phyloP scores from a whole-genome alignment of 23 tunicate species.

The Halocynthia roretzi region DNA sequence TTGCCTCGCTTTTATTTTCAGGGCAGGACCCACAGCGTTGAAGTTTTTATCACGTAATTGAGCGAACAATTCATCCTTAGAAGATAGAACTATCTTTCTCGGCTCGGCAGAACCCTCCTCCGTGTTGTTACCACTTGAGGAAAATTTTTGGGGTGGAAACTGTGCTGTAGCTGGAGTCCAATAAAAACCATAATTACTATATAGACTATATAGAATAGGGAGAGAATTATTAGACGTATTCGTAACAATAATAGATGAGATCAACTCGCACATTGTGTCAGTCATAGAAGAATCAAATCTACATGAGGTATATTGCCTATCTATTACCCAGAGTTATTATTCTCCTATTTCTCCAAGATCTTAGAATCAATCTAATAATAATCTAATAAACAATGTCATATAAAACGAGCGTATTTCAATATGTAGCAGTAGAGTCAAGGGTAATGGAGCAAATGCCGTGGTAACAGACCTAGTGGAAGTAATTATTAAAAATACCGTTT shows the following conservation, averaged over 20 bases:
- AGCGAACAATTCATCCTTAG: conserved; percentile 72
- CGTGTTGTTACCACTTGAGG: conserved; percentile 34
- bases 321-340: too few species aligned
- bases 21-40: conserved; percentile 74
- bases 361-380: conserved; percentile 9
- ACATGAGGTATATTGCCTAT: too few species aligned
- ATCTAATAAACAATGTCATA: too few species aligned
- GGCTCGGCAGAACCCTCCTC: conserved; percentile 60
- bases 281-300: too few species aligned
- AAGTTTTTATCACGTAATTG: conserved; percentile 70
- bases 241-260: too few species aligned
- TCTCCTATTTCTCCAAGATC: too few species aligned
- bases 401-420: too few species aligned
- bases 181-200: background rate
- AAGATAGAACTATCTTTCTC: conserved; percentile 71
- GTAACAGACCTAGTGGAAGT: too few species aligned
- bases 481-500: conserved; percentile 27
- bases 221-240: background rate
- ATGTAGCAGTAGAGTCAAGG: too few species aligned
- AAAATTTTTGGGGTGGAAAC: conserved; percentile 85
- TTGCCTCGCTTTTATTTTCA: conserved; percentile 58
- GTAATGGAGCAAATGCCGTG: too few species aligned
- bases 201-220: background rate
- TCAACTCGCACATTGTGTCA: too few species aligned
- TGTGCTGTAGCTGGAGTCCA: conserved; percentile 48